Base-by-base conservation (phyloP, 1,140 invertebrate genomes). In the Sycophaga agraensis region DNA sequence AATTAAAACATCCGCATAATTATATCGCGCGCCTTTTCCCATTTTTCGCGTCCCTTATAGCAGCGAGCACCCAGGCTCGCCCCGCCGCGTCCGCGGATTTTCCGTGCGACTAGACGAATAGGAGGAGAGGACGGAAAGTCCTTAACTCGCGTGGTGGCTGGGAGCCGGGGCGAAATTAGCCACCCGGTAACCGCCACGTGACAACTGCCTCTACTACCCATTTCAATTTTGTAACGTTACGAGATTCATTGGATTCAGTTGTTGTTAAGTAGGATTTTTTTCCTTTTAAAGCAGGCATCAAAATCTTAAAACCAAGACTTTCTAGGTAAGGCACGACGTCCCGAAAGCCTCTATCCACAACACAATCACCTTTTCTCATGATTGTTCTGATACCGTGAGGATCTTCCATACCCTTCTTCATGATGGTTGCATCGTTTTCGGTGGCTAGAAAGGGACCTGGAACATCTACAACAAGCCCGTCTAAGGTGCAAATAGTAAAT, bases 181-280 rank as follows among this genome's bases (percentile, higher is more conserved):
- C n/a, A n/a, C n/a, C n/a, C n/a, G n/a, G n/a, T n/a, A n/a, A n/a
- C n/a, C n/a, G n/a, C n/a, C n/a, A n/a, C n/a, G 65, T 56, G 3
- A 73, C 73, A 64, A 72, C 68, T 9, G 71, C 64, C 68, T 80
- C 73, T 7, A 80, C 71, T 16, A 64, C 65, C 73, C 73, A 77
- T 22, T 71, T 61, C 35, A 75, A 54, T 70, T 73, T 75, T 4
- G 72, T 79, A 0, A 78, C 72, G 19, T 64, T 59, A n/a, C 72
- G 65, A 7, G 74, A 77, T 39, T 68, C 35, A 59, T 77, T 76
- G 8, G 71, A 69, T 64, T 76, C 69, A 37, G 58, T 54, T 24
- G 64, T 54, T 2, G 66, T 62, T 28, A 75, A 63, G 58, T 77
- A 66, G 6, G 21, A 46, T 49, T 64, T 24, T 57, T 70, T 67